Conservation (phyloP, 1,140 invertebrate genomes). For the Dendroctonus ponderosae region DNA sequence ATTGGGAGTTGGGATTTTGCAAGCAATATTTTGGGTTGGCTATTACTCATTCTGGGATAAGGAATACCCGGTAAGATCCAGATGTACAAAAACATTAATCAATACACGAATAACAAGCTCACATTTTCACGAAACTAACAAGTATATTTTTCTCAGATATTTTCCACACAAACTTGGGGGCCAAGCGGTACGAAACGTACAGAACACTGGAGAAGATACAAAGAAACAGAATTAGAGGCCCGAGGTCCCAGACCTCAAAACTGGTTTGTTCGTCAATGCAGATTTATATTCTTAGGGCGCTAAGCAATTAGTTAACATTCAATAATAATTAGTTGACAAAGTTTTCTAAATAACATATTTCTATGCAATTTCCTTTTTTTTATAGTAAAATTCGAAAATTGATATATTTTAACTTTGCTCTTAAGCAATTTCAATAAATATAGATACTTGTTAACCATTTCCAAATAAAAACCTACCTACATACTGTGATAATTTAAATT, state of each 20-base stretch:
- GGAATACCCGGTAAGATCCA: constrained; percentile 32
- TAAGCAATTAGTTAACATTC: background rate
- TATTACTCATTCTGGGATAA: constrained; percentile 41
- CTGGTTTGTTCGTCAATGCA: constrained; percentile 2
- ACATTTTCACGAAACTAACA: background rate
- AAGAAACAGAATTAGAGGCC: constrained; percentile 46
- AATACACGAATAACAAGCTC: background rate
- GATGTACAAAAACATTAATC: too few relatives aligned
- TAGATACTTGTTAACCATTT: too few relatives aligned
- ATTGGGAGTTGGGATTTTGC: constrained; percentile 38
- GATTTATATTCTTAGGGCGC: constrained; percentile 25
- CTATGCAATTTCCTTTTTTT: too few relatives aligned
- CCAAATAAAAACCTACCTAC: too few relatives aligned
- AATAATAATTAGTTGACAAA: too few relatives aligned
- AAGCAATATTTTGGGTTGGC: constrained; percentile 39
- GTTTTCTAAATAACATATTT: too few relatives aligned
- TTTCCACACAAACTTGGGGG: constrained; percentile 57
- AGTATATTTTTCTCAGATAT: constrained; percentile 10
- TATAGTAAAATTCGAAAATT: too few relatives aligned
- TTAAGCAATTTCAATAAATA: too few relatives aligned
- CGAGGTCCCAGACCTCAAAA: constrained; percentile 1
- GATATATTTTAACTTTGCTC: too few relatives aligned
- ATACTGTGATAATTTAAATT: too few relatives aligned
- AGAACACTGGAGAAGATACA: constrained; percentile 59
- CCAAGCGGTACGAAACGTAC: constrained; percentile 54